phyloP scores from a whole-genome alignment of 2,113 vertebrate species.

The Budorcas taxicolor region DNA sequence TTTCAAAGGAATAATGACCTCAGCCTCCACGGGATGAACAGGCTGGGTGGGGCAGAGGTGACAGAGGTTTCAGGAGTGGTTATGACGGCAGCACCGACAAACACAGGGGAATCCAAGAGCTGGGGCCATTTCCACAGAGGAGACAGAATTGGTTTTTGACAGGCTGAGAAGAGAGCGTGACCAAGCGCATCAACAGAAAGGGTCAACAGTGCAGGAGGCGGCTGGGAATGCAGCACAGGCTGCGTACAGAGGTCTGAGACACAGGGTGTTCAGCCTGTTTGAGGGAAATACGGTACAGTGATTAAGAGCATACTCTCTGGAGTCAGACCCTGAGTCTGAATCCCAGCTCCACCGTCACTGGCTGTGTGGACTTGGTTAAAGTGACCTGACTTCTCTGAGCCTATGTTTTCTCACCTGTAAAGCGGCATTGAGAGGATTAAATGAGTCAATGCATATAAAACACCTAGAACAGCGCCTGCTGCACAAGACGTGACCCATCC shows the following conservation, averaged over 20 bases:
- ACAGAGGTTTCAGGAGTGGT: not conserved
- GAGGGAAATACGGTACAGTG: not conserved
- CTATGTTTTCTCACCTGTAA: not conserved
- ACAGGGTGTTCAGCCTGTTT: too few relatives aligned
- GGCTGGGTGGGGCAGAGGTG: not conserved
- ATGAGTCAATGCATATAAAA: not conserved
- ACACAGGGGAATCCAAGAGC: not conserved
- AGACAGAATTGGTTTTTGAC: not conserved
- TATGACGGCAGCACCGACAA: not conserved
- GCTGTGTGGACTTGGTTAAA: not conserved
- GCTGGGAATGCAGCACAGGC: not conserved
- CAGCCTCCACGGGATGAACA: not conserved
- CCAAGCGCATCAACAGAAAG: not conserved
- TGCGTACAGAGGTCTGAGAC: not conserved
- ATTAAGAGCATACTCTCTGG: not conserved
- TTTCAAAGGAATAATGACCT: not conserved
- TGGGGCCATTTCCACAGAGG: not conserved
- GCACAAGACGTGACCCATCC: not conserved
- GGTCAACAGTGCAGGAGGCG: not conserved
- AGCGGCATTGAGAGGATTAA: not conserved
- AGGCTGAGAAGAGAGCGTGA: not conserved
- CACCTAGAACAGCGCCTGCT: not conserved
- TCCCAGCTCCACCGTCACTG: not conserved
- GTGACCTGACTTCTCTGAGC: not conserved
- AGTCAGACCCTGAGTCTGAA: not conserved